Conservation (phyloP, 2,888 invertebrate species). For the Nipponacmea schrenckii region DNA sequence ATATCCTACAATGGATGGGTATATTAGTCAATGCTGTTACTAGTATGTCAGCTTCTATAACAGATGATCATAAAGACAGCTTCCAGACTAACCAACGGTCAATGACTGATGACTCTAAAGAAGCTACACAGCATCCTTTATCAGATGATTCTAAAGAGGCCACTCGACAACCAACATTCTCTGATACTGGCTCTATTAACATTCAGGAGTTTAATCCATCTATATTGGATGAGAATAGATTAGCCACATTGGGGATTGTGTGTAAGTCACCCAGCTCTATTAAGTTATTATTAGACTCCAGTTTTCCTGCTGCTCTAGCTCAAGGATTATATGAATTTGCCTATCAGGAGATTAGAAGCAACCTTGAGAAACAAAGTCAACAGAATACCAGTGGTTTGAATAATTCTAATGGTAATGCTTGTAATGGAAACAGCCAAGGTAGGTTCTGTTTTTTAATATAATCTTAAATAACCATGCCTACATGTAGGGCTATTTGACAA, state of each 20-base stretch:
- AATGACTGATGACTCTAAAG: slow-evolving; percentile 70
- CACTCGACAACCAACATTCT: slow-evolving; percentile 22
- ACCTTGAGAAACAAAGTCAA: neutral
- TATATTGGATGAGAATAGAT: slow-evolving; percentile 69
- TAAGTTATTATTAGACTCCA: slow-evolving; percentile 80
- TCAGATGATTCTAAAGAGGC: slow-evolving; percentile 67
- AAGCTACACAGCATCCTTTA: slow-evolving; percentile 58
- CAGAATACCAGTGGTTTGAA: no score
- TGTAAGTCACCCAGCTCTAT: slow-evolving; percentile 84
- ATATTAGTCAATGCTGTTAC: slow-evolving; percentile 64
- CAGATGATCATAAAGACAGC: slow-evolving; percentile 72
- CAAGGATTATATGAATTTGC: slow-evolving; percentile 65
- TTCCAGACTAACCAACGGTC: slow-evolving; percentile 50
- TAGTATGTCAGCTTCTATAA: slow-evolving; percentile 72
- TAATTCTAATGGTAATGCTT: no score
- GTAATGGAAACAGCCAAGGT: no score
- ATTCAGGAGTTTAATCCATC: slow-evolving; percentile 56
- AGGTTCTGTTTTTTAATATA: no score
- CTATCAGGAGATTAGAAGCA: slow-evolving; percentile 50
- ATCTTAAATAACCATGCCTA: no score
- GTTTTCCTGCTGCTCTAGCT: slow-evolving; percentile 71
- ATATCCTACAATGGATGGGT: slow-evolving; percentile 79
- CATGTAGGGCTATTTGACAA: no score
- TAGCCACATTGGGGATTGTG: slow-evolving; percentile 82
- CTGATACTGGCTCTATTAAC: slow-evolving; percentile 31